These are phyloP conservation scores for Vulpes ferrilata DNA, from an alignment of 2,113 vertebrate genomes.

Conservation along the genomic window DNA sequence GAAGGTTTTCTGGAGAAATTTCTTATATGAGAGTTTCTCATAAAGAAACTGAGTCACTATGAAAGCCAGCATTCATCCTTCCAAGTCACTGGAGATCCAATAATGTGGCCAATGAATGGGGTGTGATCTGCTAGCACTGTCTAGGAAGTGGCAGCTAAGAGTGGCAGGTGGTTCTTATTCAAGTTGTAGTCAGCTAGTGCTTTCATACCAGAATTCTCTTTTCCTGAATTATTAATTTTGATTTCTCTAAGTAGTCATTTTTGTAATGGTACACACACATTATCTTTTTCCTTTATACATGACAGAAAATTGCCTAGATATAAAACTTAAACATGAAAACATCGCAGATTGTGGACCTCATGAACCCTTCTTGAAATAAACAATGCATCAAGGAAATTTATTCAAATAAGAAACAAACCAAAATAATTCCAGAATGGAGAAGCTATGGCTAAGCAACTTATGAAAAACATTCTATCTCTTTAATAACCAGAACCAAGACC, in stretches of 20 bases:
- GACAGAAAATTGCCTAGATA: neutral
- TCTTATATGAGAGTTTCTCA: neutral
- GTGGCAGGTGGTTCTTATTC: neutral
- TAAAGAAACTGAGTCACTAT: neutral
- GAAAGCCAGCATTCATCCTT: neutral
- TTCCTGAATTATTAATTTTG: neutral
- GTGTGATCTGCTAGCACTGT: neutral
- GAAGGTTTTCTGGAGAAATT: conserved; percentile 1
- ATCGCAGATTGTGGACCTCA: neutral
- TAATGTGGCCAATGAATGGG: neutral
- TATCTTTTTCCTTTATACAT: neutral
- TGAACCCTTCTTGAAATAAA: conserved; percentile 17
- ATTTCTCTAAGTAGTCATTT: conserved; percentile 18
- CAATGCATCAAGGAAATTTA: conserved; percentile 13
- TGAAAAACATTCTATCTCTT: neutral
- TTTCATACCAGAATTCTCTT: neutral
- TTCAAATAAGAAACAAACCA: conserved; percentile 10
- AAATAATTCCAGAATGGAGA: conserved; percentile 35
- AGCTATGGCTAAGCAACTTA: neutral
- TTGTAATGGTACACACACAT: neutral
- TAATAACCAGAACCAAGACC: conserved; percentile 45
- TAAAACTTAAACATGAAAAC: conserved; percentile 50
- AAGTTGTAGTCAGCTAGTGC: neutral
- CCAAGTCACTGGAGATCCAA: neutral
- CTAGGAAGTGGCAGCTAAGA: neutral